Conservation (phyloP, 2,888 invertebrate genomes). For the Endotricha flammealis region DNA sequence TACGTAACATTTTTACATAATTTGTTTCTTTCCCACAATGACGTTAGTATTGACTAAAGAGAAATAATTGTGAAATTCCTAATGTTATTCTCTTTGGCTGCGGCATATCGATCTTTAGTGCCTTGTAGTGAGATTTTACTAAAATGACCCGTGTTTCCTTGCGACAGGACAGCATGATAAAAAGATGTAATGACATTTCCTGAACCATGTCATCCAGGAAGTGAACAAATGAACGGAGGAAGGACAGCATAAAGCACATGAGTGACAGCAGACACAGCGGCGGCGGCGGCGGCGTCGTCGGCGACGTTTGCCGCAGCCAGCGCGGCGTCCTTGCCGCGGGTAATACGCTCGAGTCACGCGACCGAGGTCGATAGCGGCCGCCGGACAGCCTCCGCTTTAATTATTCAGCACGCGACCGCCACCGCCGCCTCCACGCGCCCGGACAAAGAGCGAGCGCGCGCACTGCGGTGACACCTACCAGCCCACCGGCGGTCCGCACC, state of each 20-base stretch:
- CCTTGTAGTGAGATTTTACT: constrained; percentile 6
- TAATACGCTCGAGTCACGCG: constrained; percentile 67
- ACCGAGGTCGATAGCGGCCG: constrained; percentile 76
- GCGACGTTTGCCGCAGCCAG: constrained; percentile 62
- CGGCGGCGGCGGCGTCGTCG: constrained; percentile 33
- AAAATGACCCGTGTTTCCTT: too few species aligned
- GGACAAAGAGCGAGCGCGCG: constrained; percentile 58
- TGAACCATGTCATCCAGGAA: neutral
- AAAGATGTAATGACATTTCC: neutral
- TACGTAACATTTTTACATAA: too few species aligned
- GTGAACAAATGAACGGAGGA: constrained; percentile 6
- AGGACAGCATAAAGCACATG: constrained; percentile 20
- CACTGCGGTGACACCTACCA: constrained; percentile 63
- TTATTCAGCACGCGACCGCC: constrained; percentile 68
- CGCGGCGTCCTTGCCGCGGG: constrained; percentile 70
- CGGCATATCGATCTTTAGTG: constrained; percentile 20
- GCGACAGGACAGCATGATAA: too few species aligned
- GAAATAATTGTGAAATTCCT: too few species aligned
- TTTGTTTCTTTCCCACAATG: too few species aligned
- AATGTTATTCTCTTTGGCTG: constrained; percentile 12
- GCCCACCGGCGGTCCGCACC: constrained; percentile 52
- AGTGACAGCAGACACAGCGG: constrained; percentile 33
- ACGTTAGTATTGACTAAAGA: too few species aligned
- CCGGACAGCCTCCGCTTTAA: constrained; percentile 68
- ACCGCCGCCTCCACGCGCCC: constrained; percentile 43